Conservation (phyloP, 2,113 vertebrate genomes). For the Poecile atricapillus region DNA sequence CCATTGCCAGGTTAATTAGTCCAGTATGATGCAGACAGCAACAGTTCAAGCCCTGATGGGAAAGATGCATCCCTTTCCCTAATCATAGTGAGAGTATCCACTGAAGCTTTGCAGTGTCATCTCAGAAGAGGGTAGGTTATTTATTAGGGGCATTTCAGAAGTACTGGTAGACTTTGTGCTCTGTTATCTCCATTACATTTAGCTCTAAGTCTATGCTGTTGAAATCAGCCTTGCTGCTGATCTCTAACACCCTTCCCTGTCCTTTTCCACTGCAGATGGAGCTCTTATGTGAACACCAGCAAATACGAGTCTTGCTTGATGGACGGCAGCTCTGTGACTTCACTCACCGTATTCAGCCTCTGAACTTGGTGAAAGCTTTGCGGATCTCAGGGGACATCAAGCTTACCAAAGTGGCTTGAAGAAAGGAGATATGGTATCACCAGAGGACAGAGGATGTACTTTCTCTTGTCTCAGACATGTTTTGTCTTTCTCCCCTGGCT, state of each 20-base stretch:
- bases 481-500: not conserved
- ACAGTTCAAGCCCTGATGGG: not conserved
- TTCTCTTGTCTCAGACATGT: not conserved
- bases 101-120: not conserved
- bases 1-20: not conserved
- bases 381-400: conserved; percentile 82
- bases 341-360: conserved; percentile 76
- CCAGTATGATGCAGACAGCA: not conserved
- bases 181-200: not conserved
- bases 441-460: not conserved
- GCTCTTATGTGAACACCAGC: conserved; percentile 89
- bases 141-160: not conserved
- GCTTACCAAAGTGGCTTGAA: conserved; percentile 89
- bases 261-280: conserved; percentile 79
- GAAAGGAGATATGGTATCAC: not conserved
- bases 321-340: conserved; percentile 88
- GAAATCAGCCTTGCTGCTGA: not conserved
- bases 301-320: conserved; percentile 86
- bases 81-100: not conserved
- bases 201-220: not conserved
- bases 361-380: conserved; percentile 81
- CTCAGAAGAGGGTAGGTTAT: not conserved
- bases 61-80: not conserved
- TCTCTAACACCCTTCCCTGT: not conserved
- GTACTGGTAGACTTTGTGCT: not conserved